Evolutionary conservation across 1,140 invertebrate genomes (phyloP).

Genomic region (Lepidurus apus): DNA sequence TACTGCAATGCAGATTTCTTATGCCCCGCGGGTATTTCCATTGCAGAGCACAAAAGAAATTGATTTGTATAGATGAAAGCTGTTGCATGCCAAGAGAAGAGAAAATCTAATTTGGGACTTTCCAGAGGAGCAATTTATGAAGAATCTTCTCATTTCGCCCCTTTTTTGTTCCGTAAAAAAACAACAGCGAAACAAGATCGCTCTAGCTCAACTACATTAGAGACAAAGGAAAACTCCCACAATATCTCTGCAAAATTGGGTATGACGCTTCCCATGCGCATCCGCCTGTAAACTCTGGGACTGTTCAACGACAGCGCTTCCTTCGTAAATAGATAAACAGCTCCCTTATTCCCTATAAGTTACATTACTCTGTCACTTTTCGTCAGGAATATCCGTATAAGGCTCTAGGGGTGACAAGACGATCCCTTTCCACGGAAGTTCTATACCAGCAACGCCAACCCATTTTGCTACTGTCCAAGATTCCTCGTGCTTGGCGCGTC

Average conservation of each 20-base stretch:
- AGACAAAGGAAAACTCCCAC: not conserved
- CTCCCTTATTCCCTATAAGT: not conserved
- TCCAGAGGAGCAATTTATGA: not conserved
- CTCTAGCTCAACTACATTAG: not conserved
- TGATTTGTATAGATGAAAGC: not conserved
- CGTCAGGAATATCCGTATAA: not conserved
- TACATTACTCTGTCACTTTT: not conserved
- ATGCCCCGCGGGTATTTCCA: constrained; percentile 5
- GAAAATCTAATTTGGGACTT: not conserved
- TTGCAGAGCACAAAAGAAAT: not conserved
- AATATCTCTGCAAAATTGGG: not conserved
- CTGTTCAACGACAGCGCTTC: not conserved
- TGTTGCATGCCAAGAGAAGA: not conserved
- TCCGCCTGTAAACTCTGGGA: not conserved
- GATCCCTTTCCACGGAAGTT: not conserved
- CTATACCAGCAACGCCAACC: not conserved
- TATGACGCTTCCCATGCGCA: not conserved
- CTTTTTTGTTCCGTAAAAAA: not conserved
- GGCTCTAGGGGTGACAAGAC: not conserved
- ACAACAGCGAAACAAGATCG: not conserved
- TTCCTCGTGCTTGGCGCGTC: not conserved
- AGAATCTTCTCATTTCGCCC: not conserved
- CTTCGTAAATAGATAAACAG: not conserved
- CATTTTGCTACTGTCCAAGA: not conserved
- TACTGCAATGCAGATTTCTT: not conserved